Conservation (phyloP, 2,797 vertebrate genomes). For the Sebastes variabilis region DNA sequence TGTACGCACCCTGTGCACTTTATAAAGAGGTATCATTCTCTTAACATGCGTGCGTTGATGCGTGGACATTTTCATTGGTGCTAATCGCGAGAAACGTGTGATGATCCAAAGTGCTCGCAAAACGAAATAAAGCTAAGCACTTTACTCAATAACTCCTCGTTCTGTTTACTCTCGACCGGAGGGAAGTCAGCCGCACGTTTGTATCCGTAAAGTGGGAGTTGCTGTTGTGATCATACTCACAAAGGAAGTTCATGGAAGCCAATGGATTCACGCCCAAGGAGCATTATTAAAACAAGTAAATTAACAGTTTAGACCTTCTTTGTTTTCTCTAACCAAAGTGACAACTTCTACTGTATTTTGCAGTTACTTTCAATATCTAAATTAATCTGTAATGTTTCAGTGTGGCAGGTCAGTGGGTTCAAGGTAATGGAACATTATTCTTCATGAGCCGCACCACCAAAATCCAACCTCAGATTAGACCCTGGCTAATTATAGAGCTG, state of each 20-base stretch:
- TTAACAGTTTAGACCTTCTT: neutral
- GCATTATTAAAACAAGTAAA: conserved; percentile 15
- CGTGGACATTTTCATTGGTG: conserved; percentile 84
- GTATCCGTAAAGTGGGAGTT: conserved; percentile 19
- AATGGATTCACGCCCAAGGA: conserved; percentile 22
- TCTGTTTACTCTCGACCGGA: conserved; percentile 48
- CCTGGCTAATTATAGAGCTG: conserved; percentile 56
- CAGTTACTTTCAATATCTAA: conserved; percentile 7
- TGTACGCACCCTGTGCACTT: conserved; percentile 75
- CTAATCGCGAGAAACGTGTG: conserved; percentile 77
- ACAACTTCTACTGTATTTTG: neutral
- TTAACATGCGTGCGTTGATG: conserved; percentile 74
- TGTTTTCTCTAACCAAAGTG: conserved; percentile 53
- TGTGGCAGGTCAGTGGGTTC: conserved; percentile 42
- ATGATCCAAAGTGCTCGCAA: conserved; percentile 78
- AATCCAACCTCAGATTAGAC: conserved; percentile 58
- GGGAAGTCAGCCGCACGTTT: conserved; percentile 24
- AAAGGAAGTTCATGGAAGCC: neutral
- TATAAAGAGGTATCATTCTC: conserved; percentile 74
- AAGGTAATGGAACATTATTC: conserved; percentile 42
- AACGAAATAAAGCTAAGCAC: conserved; percentile 77
- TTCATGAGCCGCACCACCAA: conserved; percentile 34
- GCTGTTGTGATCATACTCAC: conserved; percentile 5
- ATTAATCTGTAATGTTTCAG: neutral
- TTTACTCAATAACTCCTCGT: conserved; percentile 65